These are phyloP conservation scores for Sakesphorus luctuosus DNA, from an alignment of 2,113 vertebrate genomes.

Conservation along the genomic window DNA sequence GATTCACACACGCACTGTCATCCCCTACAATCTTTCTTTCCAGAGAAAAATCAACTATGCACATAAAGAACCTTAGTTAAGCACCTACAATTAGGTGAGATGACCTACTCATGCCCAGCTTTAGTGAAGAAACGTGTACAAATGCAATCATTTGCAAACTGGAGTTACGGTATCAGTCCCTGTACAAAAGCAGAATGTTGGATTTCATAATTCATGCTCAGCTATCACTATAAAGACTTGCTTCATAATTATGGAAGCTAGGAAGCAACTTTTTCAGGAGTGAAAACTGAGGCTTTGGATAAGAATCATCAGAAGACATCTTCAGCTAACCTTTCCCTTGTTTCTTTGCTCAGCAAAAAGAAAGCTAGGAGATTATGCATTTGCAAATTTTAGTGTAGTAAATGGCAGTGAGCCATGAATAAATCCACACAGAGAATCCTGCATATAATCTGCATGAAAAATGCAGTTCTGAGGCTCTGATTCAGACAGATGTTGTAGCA, in stretches of 20 bases:
- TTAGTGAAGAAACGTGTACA: neutral
- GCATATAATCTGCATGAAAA: neutral
- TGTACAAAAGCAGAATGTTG: neutral
- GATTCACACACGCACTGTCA: too few species aligned
- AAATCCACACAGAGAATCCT: neutral
- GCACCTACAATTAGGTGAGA: neutral
- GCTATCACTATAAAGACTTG: neutral
- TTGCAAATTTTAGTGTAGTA: neutral
- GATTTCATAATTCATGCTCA: neutral
- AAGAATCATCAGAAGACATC: neutral
- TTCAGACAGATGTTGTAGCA: neutral
- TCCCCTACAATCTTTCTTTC: neutral
- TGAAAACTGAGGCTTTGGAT: neutral
- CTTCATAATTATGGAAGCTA: neutral
- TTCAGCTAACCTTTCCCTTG: neutral
- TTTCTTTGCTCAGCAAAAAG: neutral
- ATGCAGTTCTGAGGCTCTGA: neutral
- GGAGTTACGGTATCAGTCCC: neutral
- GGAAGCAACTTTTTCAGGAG: neutral
- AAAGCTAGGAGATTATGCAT: neutral
- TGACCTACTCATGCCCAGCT: neutral
- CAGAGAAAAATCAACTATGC: neutral
- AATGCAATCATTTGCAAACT: neutral
- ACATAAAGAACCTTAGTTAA: neutral
- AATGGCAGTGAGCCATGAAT: neutral